phyloP scores from a whole-genome alignment of 2,888 invertebrate species.

The Drosophila borborema region DNA sequence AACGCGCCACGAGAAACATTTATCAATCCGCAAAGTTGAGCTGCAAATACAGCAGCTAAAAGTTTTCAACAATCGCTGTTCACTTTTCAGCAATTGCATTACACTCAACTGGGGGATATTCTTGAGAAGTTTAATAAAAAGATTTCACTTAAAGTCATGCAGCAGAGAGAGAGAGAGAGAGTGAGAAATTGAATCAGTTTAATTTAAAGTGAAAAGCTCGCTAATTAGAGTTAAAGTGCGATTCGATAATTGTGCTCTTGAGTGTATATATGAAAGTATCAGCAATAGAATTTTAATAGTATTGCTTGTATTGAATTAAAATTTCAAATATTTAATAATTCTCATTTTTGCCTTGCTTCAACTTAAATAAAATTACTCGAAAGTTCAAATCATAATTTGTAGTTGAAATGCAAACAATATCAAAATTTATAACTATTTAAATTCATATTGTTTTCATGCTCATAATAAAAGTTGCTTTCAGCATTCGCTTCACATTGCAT shows the following conservation, averaged over 20 bases:
- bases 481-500: not conserved
- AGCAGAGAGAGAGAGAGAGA: not conserved
- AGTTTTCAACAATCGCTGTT: constrained; percentile 58
- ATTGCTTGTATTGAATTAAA: too few species aligned
- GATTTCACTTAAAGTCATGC: constrained; percentile 13
- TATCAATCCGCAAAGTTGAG: constrained; percentile 55
- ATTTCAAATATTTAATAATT: not conserved
- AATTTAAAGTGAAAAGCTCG: not conserved
- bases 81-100: constrained; percentile 61
- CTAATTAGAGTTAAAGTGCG: not conserved
- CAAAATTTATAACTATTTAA: not conserved
- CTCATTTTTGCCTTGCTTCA: not conserved
- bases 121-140: constrained; percentile 42
- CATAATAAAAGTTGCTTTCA: not conserved
- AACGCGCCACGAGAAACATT: constrained; percentile 40
- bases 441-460: not conserved
- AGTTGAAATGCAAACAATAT: not conserved
- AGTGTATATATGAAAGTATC: not conserved
- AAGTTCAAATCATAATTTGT: not conserved
- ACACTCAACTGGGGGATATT: constrained; percentile 32
- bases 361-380: not conserved
- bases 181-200: constrained; percentile 9
- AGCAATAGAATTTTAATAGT: too few species aligned
- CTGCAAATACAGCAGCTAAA: constrained; percentile 50
- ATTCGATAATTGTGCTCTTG: not conserved